Evolutionary conservation across 2,888 invertebrate species (phyloP), one percentile per base, ranked within the genome.

Genomic region (Formica aserva): DNA sequence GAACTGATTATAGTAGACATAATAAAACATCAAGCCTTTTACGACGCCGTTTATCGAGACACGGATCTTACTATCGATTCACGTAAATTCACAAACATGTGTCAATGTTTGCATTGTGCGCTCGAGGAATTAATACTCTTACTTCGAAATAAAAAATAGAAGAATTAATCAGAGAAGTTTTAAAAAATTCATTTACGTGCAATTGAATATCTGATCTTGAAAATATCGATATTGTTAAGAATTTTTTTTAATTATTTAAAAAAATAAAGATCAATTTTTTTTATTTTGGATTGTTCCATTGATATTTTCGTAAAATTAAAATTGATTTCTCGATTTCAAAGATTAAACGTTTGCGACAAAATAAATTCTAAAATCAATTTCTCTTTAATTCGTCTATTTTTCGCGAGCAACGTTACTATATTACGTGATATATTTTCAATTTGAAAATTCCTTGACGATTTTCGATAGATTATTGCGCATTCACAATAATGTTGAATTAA

Each of bases 41-140:
- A 55, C 38, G 63, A n/a, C 38, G 75, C 75, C 38, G 22, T 81
- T 76, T 75, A 75, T 81, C 63, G 57, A 66, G 15, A 29, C 32
- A 18, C 9, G 66, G 13, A 82, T 77, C 35, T 52, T 82, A 67
- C 72, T 71, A 71, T 71, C 35, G 22, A 78, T 18, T 35, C 9
- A 18, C 9, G 11, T 35, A 32, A 72, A 75, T 15, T 76, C 45
- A 6, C 48, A 41, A 18, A 22, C 22, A 22, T 4, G 26, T 76
- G 26, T 52, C 5, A 29, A 32, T n/a, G 11, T 29, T 29, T 15
- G 63, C 26, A 41, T 75, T 2, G 18, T 18, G 15, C 8, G 48
- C 48, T 32, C 29, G 62, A 32, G 8, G 1, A 29, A 18, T 62
- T 18, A 3, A 41, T 13, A 60, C 15, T 29, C 38, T 2, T 62